Conservation (phyloP, 64 coral and sea anemone genomes). For the Orbicella faveolata region DNA sequence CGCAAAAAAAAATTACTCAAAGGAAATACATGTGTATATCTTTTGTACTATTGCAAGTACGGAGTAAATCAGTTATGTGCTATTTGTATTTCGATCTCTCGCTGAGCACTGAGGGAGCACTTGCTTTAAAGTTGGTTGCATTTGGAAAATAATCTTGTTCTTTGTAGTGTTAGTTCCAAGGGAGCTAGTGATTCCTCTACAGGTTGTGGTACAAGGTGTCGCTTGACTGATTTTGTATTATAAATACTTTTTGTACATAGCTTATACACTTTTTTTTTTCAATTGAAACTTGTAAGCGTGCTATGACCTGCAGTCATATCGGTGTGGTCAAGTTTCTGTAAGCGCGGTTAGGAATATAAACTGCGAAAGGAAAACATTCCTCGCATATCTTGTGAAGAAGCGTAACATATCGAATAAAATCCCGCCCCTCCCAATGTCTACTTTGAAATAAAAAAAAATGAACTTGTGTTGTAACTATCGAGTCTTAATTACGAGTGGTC, state of each 20-base stretch:
- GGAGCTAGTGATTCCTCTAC: too few species aligned
- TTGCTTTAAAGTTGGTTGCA: not conserved
- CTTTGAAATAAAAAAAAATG: not conserved
- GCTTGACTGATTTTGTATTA: slow-evolving; percentile 7
- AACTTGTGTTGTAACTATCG: not conserved
- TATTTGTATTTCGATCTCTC: not conserved
- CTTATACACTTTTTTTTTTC: not conserved
- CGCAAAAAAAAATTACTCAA: not conserved
- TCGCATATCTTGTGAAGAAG: too few species aligned
- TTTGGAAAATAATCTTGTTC: not conserved
- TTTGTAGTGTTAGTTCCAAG: too few species aligned
- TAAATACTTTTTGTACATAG: not conserved
- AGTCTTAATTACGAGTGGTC: not conserved
- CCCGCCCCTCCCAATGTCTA: too few species aligned
- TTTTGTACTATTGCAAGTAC: not conserved
- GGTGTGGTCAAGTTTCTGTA: too few species aligned
- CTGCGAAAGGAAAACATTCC: too few species aligned
- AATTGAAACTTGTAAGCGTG: not conserved
- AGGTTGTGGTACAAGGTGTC: not conserved
- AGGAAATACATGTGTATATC: not conserved
- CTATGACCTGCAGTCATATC: too few species aligned
- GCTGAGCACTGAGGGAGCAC: not conserved
- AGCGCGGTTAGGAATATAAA: too few species aligned
- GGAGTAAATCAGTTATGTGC: not conserved
- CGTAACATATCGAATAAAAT: too few species aligned